Percentiles rank a stretch among this genome's conserved stretches.
These are phyloP conservation scores for Amiota minor DNA, from an alignment of 2,888 invertebrate genomes.

Conservation along the genomic window DNA sequence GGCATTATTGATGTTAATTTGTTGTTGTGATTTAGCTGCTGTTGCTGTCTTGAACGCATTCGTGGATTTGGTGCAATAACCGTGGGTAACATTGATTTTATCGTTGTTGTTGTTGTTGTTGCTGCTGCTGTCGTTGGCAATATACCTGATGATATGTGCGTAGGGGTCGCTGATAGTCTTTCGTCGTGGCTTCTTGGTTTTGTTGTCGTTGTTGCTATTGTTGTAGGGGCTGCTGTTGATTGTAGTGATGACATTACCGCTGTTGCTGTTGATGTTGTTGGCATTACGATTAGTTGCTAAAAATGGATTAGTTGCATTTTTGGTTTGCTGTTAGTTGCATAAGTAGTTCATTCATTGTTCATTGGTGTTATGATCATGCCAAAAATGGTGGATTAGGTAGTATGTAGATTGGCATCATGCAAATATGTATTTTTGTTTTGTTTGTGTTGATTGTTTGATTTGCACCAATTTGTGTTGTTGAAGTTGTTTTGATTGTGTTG, in stretches of 20 bases:
- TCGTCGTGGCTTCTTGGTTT: conserved; percentile 66
- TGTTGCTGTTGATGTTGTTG: conserved; percentile 54
- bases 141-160: conserved; percentile 66
- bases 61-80: conserved; percentile 56
- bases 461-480: conserved; percentile 26
- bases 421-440: conserved; percentile 48
- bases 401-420: conserved; percentile 30
- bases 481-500: conserved; percentile 34
- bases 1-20: conserved; percentile 46
- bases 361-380: conserved; percentile 12
- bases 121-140: conserved; percentile 44
- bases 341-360: conserved; percentile 16
- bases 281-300: conserved; percentile 66
- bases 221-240: conserved; percentile 44
- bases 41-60: conserved; percentile 54
- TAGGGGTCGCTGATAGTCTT: conserved; percentile 71
- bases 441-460: conserved; percentile 42
- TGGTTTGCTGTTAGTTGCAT: conserved; percentile 61
- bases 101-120: conserved; percentile 36
- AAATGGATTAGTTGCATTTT: conserved; percentile 72
- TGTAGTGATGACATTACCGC: conserved; percentile 11
- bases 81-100: conserved; percentile 53
- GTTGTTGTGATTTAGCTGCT: conserved; percentile 45
- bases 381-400: too few relatives aligned
- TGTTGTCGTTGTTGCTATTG: conserved; percentile 42